These are phyloP conservation scores for Urechis unicinctus DNA, from an alignment of 2,888 invertebrate species.

Conservation along the genomic window DNA sequence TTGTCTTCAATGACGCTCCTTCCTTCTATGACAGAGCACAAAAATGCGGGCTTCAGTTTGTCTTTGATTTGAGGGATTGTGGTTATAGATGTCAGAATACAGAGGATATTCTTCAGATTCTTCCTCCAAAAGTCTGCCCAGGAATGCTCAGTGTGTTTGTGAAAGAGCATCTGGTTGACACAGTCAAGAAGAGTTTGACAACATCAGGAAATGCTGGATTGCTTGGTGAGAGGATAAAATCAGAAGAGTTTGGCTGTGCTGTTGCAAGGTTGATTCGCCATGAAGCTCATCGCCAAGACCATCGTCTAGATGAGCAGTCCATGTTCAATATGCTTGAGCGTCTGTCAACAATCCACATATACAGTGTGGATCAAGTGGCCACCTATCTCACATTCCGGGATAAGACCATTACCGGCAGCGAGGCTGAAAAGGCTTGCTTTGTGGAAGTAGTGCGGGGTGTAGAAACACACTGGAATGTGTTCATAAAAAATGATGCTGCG, in stretches of 20 bases:
- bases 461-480: constrained; percentile 13
- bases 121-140: constrained; percentile 20
- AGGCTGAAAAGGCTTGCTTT: constrained; percentile 16
- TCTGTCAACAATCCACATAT: constrained; percentile 16
- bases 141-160: constrained; percentile 21
- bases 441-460: constrained; percentile 10
- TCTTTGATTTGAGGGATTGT: constrained; percentile 16
- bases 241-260: constrained; percentile 13
- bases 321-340: constrained; percentile 12
- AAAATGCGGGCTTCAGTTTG: constrained; percentile 14
- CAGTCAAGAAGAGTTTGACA: background rate
- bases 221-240: constrained; percentile 10
- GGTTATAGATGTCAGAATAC: constrained; percentile 7
- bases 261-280: constrained; percentile 15
- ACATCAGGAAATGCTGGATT: constrained; percentile 11
- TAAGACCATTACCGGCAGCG: constrained; percentile 14
- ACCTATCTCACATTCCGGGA: constrained; percentile 14
- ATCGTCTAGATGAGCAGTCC: constrained; percentile 10
- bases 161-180: constrained; percentile 18
- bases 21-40: constrained; percentile 18
- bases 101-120: constrained; percentile 11
- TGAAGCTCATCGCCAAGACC: constrained; percentile 10
- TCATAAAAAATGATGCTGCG: constrained; percentile 9
- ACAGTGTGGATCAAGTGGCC: constrained; percentile 8
- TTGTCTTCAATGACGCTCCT: constrained; percentile 22